These are phyloP conservation scores for Bovichtus variegatus DNA, from an alignment of 2,797 vertebrate genomes.

Conservation along the genomic window DNA sequence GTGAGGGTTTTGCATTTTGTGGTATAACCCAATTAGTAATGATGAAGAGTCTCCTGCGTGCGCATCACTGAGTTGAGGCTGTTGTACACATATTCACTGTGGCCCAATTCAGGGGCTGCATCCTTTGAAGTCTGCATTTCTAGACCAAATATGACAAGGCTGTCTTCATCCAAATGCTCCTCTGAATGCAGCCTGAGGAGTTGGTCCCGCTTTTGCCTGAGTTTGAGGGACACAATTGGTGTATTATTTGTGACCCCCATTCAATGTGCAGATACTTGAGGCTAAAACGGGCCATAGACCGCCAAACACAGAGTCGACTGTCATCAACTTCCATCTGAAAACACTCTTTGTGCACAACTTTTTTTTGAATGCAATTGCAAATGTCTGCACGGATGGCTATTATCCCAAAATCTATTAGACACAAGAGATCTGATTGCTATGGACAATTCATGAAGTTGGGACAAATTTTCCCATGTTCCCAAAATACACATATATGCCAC, in stretches of 20 bases:
- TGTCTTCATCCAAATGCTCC: constrained; percentile 40
- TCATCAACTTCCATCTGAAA: neutral
- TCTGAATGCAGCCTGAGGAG: constrained; percentile 39
- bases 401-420: neutral
- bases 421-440: neutral
- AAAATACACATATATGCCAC: neutral
- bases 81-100: constrained; percentile 25
- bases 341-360: neutral
- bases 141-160: constrained; percentile 60
- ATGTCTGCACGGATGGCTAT: neutral
- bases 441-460: neutral
- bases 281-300: neutral
- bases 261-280: constrained; percentile 6
- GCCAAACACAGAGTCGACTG: neutral
- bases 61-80: constrained; percentile 32
- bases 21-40: constrained; percentile 59
- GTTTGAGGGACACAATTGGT: constrained; percentile 33
- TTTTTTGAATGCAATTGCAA: neutral
- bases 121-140: constrained; percentile 58
- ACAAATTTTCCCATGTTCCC: too few species aligned
- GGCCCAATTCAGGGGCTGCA: constrained; percentile 46
- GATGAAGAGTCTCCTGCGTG: constrained; percentile 38
- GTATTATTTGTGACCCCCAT: neutral
- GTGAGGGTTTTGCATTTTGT: constrained; percentile 35
- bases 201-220: constrained; percentile 3